These are phyloP conservation scores for Macroglossus sobrinus DNA, from an alignment of 2,113 vertebrate species.

Conservation along the genomic window DNA sequence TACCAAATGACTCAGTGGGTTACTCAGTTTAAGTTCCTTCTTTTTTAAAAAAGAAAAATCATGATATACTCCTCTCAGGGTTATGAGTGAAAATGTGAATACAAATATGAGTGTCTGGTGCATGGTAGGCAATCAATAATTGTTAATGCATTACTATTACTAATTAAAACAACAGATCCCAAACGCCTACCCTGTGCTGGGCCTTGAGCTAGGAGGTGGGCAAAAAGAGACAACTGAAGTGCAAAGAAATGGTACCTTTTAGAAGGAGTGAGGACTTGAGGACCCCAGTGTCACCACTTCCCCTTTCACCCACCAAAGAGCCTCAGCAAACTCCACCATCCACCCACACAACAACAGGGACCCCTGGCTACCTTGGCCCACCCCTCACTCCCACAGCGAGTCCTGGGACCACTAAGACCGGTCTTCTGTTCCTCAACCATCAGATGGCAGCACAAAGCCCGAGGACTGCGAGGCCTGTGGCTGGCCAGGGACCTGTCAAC, in stretches of 20 bases:
- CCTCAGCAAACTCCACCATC: background rate
- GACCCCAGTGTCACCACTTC: background rate
- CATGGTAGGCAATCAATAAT: background rate
- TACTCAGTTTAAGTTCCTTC: background rate
- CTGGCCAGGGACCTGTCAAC: no score
- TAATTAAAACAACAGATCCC: background rate
- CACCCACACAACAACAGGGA: background rate
- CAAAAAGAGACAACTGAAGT: background rate
- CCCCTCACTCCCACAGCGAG: rapidly evolving
- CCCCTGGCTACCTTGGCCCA: no score
- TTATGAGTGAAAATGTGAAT: background rate
- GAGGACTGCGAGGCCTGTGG: rapidly evolving
- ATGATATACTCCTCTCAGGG: background rate
- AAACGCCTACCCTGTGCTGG: background rate
- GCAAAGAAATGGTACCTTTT: background rate
- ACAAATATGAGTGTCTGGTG: background rate
- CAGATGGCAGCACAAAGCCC: constrained; percentile 58
- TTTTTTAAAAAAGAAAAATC: background rate
- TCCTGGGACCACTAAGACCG: background rate
- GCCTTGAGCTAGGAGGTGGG: background rate
- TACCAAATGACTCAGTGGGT: background rate
- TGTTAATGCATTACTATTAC: background rate
- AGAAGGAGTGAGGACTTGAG: background rate
- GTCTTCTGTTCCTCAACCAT: background rate
- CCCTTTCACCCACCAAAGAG: background rate